Conservation (phyloP, 2,888 invertebrate genomes). For the Keiferia lycopersicella region DNA sequence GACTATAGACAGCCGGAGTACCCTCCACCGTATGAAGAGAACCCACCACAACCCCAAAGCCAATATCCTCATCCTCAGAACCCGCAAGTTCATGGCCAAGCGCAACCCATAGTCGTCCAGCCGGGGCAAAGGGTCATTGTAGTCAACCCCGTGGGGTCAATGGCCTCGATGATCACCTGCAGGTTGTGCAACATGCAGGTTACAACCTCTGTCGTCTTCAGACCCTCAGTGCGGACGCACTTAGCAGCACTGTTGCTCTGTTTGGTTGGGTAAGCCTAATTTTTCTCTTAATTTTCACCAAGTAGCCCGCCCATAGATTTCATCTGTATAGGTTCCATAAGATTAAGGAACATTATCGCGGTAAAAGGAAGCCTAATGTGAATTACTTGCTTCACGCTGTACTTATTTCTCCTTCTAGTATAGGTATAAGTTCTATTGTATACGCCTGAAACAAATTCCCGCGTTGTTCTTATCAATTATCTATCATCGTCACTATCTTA, state of each 20-base stretch:
- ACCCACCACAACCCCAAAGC: neutral
- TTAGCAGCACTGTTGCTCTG: constrained; percentile 76
- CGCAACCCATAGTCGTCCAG: neutral
- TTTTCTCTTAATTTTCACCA: neutral
- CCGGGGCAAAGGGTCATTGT: constrained; percentile 25
- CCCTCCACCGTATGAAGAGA: constrained; percentile 12
- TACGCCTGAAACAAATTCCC: too few species aligned
- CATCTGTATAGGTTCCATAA: neutral
- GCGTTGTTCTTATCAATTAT: too few species aligned
- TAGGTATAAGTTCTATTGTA: too few species aligned
- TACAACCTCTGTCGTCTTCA: constrained; percentile 62
- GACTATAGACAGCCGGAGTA: neutral
- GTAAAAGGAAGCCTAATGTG: too few species aligned
- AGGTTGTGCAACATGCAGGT: constrained; percentile 69
- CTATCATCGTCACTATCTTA: too few species aligned
- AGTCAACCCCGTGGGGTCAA: constrained; percentile 47
- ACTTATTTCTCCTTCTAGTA: too few species aligned
- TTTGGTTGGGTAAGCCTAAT: constrained; percentile 54
- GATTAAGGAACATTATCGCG: too few species aligned
- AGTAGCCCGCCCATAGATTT: too few species aligned
- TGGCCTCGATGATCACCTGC: constrained; percentile 55
- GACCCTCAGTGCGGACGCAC: constrained; percentile 75
- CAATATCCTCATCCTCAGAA: neutral
- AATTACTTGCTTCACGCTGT: too few species aligned
- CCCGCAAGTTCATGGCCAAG: neutral